Evolutionary conservation across 2,113 vertebrate genomes (phyloP).

Genomic region (Phylloscopus whistleri): DNA sequence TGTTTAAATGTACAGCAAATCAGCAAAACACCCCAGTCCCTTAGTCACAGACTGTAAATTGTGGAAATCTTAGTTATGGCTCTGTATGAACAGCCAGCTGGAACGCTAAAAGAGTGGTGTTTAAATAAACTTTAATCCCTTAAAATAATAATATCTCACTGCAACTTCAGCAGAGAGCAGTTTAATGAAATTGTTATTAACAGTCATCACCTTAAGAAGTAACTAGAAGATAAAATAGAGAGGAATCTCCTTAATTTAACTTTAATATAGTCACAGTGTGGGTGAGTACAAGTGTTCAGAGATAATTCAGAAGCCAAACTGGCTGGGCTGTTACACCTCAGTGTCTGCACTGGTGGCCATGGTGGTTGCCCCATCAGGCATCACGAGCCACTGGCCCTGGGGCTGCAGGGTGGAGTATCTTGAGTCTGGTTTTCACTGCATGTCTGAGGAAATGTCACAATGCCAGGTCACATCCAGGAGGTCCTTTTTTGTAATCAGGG

Average conservation of each 20-base stretch:
- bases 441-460: background rate
- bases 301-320: background rate
- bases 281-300: background rate
- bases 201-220: background rate
- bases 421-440: background rate
- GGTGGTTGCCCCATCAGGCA: rapidly evolving
- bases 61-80: background rate
- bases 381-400: rapidly evolving
- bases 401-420: rapidly evolving
- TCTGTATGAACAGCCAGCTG: rapidly evolving
- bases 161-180: background rate
- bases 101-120: background rate
- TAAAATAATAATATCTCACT: rapidly evolving
- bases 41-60: background rate
- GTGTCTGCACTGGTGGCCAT: rapidly evolving
- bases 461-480: background rate
- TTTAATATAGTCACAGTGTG: rapidly evolving
- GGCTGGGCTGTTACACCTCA: rapidly evolving
- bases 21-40: background rate
- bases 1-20: background rate
- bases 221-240: background rate
- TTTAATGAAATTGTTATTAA: background rate
- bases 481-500: background rate
- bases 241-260: background rate
- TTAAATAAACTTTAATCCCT: background rate